Base-by-base conservation (phyloP, 2,113 vertebrate genomes). In the Actenoides hombroni region DNA sequence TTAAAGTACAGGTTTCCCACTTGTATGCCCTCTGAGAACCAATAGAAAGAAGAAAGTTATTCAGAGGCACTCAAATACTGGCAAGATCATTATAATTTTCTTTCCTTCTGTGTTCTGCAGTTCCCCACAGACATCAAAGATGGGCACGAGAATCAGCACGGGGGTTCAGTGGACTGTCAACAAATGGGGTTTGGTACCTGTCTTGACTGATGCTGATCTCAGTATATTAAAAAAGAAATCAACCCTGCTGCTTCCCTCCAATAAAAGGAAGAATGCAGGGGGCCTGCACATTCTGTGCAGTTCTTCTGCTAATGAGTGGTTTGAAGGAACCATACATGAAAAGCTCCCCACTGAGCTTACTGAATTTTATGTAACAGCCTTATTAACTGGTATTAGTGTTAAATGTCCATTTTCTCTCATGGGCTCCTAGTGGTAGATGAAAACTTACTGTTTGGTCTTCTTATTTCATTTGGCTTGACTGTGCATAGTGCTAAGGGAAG, bases 351-450 rank as follows among this genome's bases (percentile, higher is more conserved):
- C 95, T 94, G 95, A 85, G 92, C 61, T 91, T 63, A 88, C 1
- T 87, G 74, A 86, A 85, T 90, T 91, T 96, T 91, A 76, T 89
- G 60, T 85, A 96, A 81, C 51, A 92, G 73, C n/a, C 91, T 91
- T 93, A 83, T 97, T 97, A 96, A 84, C 87, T 94, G 46, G 28
- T 74, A 83, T 97, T 96, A 97, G 80, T 86, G 82, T 97, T 95
- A 96, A 94, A 92, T 88, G 85, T 74, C 75, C 73, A 71, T 73
- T 94, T 97, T 79, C 75, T 93, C 51, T 86, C 77, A 74, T 83
- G 75, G 5, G n/a, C 24, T 10, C 1, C 0, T 39, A 61, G 37
- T 81, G 42, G 33, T 73, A 80, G 53, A 49, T 35, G 35, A 77
- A 87, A 83, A 90, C 17, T 59, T 67, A 53, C 40, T 83, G 56